Conservation (phyloP, 2,888 invertebrate genomes). For the Barypeithes pellucidus region DNA sequence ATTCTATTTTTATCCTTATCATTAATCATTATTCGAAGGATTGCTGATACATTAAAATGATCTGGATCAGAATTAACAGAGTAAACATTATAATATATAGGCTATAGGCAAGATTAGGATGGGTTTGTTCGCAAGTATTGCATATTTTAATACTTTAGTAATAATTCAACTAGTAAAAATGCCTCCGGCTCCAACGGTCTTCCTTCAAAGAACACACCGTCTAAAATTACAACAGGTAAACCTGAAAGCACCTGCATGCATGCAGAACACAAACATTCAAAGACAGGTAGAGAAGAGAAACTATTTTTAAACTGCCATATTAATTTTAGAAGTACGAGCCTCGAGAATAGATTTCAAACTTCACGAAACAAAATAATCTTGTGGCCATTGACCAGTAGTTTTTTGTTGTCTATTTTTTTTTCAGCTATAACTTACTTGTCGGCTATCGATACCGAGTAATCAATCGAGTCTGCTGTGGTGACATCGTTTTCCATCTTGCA, state of each 20-base stretch:
- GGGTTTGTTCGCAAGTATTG: too few relatives aligned
- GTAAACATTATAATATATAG: too few relatives aligned
- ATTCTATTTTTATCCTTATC: too few relatives aligned
- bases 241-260: slow-evolving; percentile 15
- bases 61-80: too few relatives aligned
- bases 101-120: too few relatives aligned
- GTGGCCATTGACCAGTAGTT: slow-evolving; percentile 29
- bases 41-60: too few relatives aligned
- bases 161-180: not conserved
- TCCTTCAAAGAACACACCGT: slow-evolving; percentile 12
- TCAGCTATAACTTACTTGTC: slow-evolving; percentile 46
- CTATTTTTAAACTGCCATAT: slow-evolving; percentile 23
- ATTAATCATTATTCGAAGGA: too few relatives aligned
- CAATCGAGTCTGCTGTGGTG: slow-evolving; percentile 41
- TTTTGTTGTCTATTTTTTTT: slow-evolving; percentile 14
- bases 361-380: slow-evolving; percentile 10
- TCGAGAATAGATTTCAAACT: slow-evolving; percentile 29
- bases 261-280: slow-evolving; percentile 23
- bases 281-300: slow-evolving; percentile 23
- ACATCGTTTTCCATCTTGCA: slow-evolving; percentile 40
- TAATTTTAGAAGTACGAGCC: slow-evolving; percentile 32
- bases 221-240: slow-evolving; percentile 37
- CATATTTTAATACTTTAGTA: too few relatives aligned
- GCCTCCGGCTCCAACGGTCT: slow-evolving; percentile 14
- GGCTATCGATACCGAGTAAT: slow-evolving; percentile 45